Base-by-base conservation (phyloP, 2,888 invertebrate species). In the Pheosia gnoma region DNA sequence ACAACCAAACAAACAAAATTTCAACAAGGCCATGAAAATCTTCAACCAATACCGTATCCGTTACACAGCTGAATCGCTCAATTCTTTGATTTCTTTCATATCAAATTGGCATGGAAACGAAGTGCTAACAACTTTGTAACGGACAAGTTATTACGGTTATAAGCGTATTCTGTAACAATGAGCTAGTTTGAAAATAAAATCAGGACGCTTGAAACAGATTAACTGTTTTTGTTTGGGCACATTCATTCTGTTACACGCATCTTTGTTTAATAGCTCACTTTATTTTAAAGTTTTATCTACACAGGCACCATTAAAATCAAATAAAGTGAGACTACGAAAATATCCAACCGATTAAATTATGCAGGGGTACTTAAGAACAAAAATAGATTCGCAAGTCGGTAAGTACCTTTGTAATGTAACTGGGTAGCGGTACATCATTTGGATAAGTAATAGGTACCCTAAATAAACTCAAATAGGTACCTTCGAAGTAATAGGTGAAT, bases 111-210 rank as follows among this genome's bases (percentile, higher is more conserved):
- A 52, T 52, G 52, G 25, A 8, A 52, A 52, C 52, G 36, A 52
- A 3, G 52, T 36, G 13, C 25, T 4, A 52, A 52, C 13, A 52
- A 36, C 52, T 6, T 52, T 52, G 36, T 52, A 36, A 6, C 52
- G n/a, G 10, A 41, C 41, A 41, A 41, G 11, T 56, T 62, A 68
- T 58, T 63, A 66, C 68, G 61, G 63, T 67, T 67, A 63, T 59
- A 60, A 62, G 62, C 62, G 63, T 47, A 66, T 60, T 68, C 59
- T 66, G 67, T 64, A 62, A 59, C 58, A 59, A 37, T 68, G 69
- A 41, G 64, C 73, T 57, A 71, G 68, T 68, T 71, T 36, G 47
- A 59, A 25, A 25, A 25, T 25, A 25, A 25, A 70, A 68, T 63
- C 61, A 61, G 66, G 52, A 55, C 61, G 58, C 43, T 25, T 56